phyloP scores from a whole-genome alignment of 2,113 vertebrate genomes.

The Pluvianellus socialis region DNA sequence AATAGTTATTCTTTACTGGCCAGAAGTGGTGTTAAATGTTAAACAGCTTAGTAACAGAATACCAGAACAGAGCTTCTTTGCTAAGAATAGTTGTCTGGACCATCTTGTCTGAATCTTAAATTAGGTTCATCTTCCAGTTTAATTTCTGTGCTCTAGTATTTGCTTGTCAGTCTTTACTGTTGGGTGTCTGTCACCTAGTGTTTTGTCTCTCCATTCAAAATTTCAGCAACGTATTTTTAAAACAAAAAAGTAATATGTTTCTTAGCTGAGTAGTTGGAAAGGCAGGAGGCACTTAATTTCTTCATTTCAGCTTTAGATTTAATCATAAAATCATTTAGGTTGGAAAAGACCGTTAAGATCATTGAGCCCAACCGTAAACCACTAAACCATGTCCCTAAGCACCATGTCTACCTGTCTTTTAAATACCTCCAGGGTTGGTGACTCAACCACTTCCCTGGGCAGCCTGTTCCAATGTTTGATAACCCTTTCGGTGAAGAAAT shows the following conservation, averaged over 20 bases:
- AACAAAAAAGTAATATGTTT: background rate
- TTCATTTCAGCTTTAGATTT: background rate
- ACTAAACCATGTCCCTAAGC: background rate
- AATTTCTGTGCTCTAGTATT: background rate
- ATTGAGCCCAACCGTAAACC: background rate
- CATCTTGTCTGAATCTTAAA: background rate
- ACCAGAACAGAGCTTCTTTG: background rate
- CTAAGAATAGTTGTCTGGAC: background rate
- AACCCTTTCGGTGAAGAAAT: background rate
- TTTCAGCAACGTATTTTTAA: background rate
- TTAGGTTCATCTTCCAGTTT: background rate
- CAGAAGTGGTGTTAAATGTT: background rate
- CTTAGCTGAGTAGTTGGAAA: background rate
- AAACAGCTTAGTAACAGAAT: background rate
- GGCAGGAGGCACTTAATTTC: background rate
- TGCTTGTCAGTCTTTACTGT: background rate
- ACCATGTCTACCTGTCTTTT: background rate
- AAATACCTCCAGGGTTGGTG: background rate
- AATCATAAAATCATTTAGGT: background rate
- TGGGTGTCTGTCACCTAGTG: background rate
- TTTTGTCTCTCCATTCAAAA: background rate
- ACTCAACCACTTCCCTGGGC: background rate
- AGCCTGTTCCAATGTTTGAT: background rate
- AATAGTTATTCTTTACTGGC: background rate
- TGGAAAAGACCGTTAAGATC: background rate